Base-by-base conservation (phyloP, 2,888 invertebrate species). In the Tuta absoluta region DNA sequence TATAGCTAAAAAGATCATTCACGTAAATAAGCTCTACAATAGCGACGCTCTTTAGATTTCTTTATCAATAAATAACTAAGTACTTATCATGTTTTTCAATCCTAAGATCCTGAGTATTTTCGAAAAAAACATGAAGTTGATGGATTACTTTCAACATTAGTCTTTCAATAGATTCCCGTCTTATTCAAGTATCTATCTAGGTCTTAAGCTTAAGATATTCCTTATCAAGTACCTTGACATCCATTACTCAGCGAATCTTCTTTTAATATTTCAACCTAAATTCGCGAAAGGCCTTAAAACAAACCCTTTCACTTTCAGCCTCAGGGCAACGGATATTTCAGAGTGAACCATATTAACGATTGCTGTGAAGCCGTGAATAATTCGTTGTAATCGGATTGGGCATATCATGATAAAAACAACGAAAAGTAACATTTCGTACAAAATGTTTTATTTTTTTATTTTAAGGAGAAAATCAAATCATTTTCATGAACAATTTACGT, bases 101-200 rank as follows among this genome's bases (percentile, higher is more conserved):
- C 23, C 19, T 51, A 10, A 8, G 4, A 11, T 11, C 12, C 51
- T 51, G 51, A 51, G 23, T 51, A 10, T 51, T 51, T 51, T 51
- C 11, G 21, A 5, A 19, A 51, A 23, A 12, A 51, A 21, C 19
- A 11, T 19, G 51, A 19, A 21, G 19, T 23, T 23, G 23, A 51
- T 51, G 12, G 51, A 51, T 51, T 51, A 51, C 51, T 51, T 17
- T 45, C 51, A 21, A 23, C 19, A 17, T 23, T 51, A 19, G 51
- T 23, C 17, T 19, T 51, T 11, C 33, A 33, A 33, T 8, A 11
- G 11, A n/a, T 45, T 45, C 17, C 45, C n/a, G 17, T n/a, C 45
- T 45, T 17, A 3, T 45, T 45, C 17, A 45, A 45, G 5, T 45
- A 45, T 33, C 33, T 45, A 45, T 33, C 33, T 3, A 33, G 4